Conservation (phyloP, 2,888 invertebrate genomes). For the Pristionchus arcanus region DNA sequence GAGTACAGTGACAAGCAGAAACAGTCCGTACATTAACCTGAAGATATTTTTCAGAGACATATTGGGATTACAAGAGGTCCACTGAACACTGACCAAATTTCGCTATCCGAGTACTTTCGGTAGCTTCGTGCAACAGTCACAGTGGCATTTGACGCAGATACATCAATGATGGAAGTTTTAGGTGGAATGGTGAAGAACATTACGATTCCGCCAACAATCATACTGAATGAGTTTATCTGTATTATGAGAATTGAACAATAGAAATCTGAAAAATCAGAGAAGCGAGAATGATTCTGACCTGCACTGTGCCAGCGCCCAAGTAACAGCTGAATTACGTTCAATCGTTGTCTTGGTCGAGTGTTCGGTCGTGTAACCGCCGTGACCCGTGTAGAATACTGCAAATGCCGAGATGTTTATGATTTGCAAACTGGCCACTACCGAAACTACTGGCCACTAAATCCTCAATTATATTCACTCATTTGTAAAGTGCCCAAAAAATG, state of each 20-base stretch:
- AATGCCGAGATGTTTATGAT: not conserved
- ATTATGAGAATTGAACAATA: no score
- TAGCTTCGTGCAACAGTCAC: not conserved
- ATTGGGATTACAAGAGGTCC: no score
- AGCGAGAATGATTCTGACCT: slow-evolving; percentile 54
- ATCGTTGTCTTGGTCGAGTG: slow-evolving; percentile 63
- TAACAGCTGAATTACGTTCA: slow-evolving; percentile 60
- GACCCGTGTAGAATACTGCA: slow-evolving; percentile 64
- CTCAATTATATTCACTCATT: no score
- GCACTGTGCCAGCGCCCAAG: slow-evolving; percentile 62
- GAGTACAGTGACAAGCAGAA: not conserved
- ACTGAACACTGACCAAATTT: not conserved
- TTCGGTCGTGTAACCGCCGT: slow-evolving; percentile 62
- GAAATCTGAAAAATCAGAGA: no score
- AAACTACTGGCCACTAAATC: no score
- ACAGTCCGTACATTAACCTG: not conserved
- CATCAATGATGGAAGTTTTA: no score
- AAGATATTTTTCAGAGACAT: no score
- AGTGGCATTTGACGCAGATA: not conserved
- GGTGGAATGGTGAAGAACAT: not conserved
- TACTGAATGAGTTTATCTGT: slow-evolving; percentile 34
- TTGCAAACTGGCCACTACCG: not conserved
- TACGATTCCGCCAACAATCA: not conserved
- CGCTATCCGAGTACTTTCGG: not conserved
- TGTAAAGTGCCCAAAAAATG: no score